Base-by-base conservation (phyloP, 2,888 invertebrate species). In the Pachliopta kotzebuea region DNA sequence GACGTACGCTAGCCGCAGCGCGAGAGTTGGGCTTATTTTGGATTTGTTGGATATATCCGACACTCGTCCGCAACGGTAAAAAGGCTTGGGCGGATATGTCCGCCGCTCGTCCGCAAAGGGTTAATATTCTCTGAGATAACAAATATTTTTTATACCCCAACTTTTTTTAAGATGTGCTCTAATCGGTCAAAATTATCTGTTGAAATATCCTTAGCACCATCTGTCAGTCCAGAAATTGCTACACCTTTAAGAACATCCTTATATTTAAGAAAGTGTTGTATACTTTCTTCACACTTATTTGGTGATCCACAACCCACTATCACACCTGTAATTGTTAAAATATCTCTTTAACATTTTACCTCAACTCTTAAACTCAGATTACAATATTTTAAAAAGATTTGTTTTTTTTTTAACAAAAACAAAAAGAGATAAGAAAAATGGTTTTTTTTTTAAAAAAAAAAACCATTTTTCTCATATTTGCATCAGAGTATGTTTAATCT, bases 151-250 rank as follows among this genome's bases (percentile, higher is more conserved):
- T 93, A 85, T 92, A 94, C 95, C 77, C 94, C 79, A 68, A 95
- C 93, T 77, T 93, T 93, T 72, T 92, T 84, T 24, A 97, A 89
- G 60, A 96, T 84, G 9, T 92, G 88, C 70, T 92, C 84, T 26
- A 96, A 77, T 62, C 93, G 92, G 7, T 92, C 85, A 29, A 65
- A 37, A 2, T 70, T 89, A 79, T 72, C 92, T 79, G 74, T 94
- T 86, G 68, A 93, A 84, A 71, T 93, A 84, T 72, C 94, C 87
- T 68, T 96, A 18, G 75, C 95, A 76, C 96, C 95, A 74, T 94
- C 94, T 72, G 96, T 95, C 63, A 98, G 92, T 2, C 98, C 98
- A 77, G 97, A 96, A 54, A 98, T 92, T 2, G 97, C 92, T 80
- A 95, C 96, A 3, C 98, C 98, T 63, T 88, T 86, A 61, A 96